Base-by-base conservation (phyloP, 2,113 vertebrate genomes). In the Peromyscus maniculatus region DNA sequence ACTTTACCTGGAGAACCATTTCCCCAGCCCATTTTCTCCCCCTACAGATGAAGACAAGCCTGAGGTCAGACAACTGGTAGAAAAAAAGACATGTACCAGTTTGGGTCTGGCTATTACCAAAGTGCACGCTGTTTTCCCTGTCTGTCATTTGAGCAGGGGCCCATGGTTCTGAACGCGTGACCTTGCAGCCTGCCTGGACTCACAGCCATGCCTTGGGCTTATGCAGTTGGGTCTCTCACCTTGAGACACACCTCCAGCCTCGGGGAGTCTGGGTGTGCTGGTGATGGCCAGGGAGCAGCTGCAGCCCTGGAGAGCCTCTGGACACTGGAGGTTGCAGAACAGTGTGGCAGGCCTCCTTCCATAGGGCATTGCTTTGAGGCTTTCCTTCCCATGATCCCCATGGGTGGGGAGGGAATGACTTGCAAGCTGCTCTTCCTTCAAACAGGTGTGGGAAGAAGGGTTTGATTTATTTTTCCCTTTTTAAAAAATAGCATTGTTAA, bases 51-150 rank as follows among this genome's bases (percentile, higher is more conserved):
- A 72, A 83, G 52, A 64, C 13, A 64, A 55, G 4, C 79, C 64
- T 72, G 74, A 72, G 89, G 86, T 91, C 69, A 46, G 5, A 28
- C 66, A 33, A 62, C 59, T 83, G 36, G 9, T 7, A 52, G 64
- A 82, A 1, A 10, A 10, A 67, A 80, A 87, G 79, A 49, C 31
- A 39, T 0, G 0, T 49, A 13, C 62, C 31, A 4, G 2, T 31
- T 64, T 26, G 9, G 71, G 52, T n/a, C 75, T 57, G 80, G 59
- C 46, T 49, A 22, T n/a, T 1, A 55, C 64, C 59, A 71, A 52
- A 49, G 46, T 55, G 26, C 9, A 0, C 2, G 17, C 2, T 28
- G 16, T 33, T 75, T 36, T 49, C 2, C 0, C 46, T 12, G 49
- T 49, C 52, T 95, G 46, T 87, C 46, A 39, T 62, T 13, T 52